phyloP scores from a whole-genome alignment of 2,113 vertebrate genomes.

The Morone chrysops region DNA sequence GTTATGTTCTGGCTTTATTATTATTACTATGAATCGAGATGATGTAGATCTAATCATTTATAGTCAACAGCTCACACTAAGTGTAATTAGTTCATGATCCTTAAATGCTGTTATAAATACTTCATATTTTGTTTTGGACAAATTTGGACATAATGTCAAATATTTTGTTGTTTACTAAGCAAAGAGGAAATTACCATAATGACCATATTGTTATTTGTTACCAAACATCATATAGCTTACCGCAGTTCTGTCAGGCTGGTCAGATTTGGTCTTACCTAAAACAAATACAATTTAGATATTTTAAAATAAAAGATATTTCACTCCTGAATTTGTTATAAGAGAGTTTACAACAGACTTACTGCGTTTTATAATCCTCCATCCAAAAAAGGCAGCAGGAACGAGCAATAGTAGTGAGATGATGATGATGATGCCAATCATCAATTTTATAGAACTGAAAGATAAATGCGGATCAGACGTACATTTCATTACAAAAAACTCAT shows the following conservation, averaged over 20 bases:
- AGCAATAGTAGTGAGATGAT: slow-evolving; percentile 4
- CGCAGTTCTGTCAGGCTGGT: background rate
- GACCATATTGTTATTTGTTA: background rate
- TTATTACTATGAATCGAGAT: no score
- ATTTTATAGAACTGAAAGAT: background rate
- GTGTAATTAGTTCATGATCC: no score
- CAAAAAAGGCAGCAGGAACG: slow-evolving; percentile 1
- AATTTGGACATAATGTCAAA: background rate
- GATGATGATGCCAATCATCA: background rate
- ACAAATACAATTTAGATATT: background rate
- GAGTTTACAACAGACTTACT: slow-evolving; percentile 29
- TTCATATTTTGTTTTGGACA: background rate
- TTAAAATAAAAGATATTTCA: background rate
- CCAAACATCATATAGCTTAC: slow-evolving; percentile 27
- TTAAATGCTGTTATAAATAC: no score
- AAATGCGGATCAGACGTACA: background rate
- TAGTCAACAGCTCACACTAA: no score
- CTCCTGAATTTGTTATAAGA: background rate
- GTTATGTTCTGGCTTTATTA: no score
- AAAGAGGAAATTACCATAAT: background rate
- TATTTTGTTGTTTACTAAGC: background rate
- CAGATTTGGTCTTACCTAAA: slow-evolving; percentile 19
- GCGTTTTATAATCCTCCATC: background rate
- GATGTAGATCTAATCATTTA: no score
- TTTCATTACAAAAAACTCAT: background rate